These are phyloP conservation scores for Perognathus longimembris DNA, from an alignment of 2,113 vertebrate species.

Conservation along the genomic window DNA sequence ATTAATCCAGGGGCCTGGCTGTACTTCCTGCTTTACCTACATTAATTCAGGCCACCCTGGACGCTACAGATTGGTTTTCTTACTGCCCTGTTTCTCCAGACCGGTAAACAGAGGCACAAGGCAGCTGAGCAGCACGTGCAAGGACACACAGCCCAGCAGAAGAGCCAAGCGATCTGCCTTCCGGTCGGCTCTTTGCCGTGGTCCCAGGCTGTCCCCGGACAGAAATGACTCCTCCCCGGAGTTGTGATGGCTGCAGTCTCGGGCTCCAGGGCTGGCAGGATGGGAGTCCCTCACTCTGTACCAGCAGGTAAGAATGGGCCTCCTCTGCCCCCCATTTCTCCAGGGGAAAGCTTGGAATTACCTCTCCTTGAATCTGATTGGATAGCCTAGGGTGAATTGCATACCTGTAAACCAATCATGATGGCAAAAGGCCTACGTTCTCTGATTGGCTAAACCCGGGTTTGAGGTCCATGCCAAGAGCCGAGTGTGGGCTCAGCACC, in stretches of 20 bases:
- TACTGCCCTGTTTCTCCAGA: background rate
- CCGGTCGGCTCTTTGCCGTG: background rate
- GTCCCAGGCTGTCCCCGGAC: background rate
- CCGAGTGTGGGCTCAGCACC: background rate
- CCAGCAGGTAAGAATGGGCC: background rate
- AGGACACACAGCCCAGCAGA: background rate
- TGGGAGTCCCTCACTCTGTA: background rate
- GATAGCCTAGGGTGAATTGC: background rate
- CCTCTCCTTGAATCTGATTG: constrained; percentile 41
- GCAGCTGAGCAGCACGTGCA: background rate
- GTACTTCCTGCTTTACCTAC: background rate
- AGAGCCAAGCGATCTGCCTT: background rate
- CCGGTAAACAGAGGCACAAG: background rate
- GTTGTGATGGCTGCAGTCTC: background rate
- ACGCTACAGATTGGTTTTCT: background rate
- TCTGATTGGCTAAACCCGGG: background rate
- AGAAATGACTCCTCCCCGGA: background rate
- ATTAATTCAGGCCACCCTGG: background rate
- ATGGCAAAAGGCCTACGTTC: background rate
- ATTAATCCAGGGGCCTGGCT: too few species aligned
- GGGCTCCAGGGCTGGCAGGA: background rate
- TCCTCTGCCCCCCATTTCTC: background rate
- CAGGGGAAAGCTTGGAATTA: background rate
- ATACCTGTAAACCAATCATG: background rate
- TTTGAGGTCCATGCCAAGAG: background rate